These are phyloP conservation scores for Ciconia nigra DNA, from an alignment of 2,797 vertebrate species.

Conservation along the genomic window DNA sequence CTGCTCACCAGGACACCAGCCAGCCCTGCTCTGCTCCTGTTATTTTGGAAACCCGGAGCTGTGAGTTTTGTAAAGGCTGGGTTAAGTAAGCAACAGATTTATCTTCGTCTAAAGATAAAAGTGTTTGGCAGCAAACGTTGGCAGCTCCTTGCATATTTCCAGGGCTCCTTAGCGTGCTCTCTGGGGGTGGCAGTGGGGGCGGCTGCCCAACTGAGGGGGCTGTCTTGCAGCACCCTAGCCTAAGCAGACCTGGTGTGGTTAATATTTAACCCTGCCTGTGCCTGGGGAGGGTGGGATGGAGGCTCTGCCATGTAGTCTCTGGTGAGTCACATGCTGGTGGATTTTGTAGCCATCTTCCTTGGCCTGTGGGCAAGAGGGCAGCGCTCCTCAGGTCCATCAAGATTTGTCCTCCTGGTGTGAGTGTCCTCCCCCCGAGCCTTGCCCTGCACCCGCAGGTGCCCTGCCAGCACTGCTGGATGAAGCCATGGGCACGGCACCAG, in stretches of 20 bases:
- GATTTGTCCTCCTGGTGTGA: background rate
- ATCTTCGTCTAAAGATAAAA: slow-evolving; percentile 47
- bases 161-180: background rate
- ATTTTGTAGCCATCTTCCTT: background rate
- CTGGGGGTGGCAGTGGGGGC: background rate
- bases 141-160: slow-evolving; percentile 21
- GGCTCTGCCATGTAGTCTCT: accelerated
- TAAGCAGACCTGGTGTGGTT: background rate
- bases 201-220: background rate
- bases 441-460: background rate
- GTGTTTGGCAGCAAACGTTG: slow-evolving; percentile 26
- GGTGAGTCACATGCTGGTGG: too few species aligned
- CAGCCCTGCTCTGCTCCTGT: background rate
- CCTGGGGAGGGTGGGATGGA: background rate
- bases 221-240: background rate
- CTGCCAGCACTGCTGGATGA: background rate
- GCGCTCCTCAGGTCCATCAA: background rate
- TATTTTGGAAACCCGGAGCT: slow-evolving; percentile 29
- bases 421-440: background rate
- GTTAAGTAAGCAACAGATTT: slow-evolving; percentile 56
- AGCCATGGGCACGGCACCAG: background rate
- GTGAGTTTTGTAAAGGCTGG: slow-evolving; percentile 9
- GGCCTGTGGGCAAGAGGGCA: background rate
- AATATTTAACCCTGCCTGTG: background rate
- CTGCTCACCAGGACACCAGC: background rate